Base-by-base conservation (phyloP, 1,140 invertebrate genomes). In the Bombyx mandarina region DNA sequence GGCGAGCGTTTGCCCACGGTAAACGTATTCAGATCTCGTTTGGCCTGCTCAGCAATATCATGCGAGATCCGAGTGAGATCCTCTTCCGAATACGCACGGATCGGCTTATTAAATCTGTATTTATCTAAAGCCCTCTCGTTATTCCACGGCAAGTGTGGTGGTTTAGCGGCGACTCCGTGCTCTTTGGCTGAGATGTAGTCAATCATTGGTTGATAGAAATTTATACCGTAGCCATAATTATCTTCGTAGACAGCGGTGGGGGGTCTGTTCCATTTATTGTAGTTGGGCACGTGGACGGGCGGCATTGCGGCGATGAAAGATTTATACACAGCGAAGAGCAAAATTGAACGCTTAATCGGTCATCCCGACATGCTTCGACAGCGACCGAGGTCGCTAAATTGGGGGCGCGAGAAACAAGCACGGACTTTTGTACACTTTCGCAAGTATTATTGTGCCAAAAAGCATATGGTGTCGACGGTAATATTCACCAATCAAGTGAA, bases 141-240 rank as follows among this genome's bases (percentile, higher is more conserved):
- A 2, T 91, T 90, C 92, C 92, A 94, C 7, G 94, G 94, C 57
- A 95, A 84, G 75, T 92, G 91, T 47, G 93, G 93, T 22, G 89
- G 76, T 61, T 89, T 87, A 45, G 77, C 67, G 54, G 80, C 58
- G 50, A 77, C 54, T 56, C 89, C 86, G 66, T 86, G 66, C 73
- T 88, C 77, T 75, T 89, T 90, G 22, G 85, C 86, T 67, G 93
- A 91, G 57, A 95, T 90, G 67, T 94, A 95, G 72, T 95, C 94
- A 60, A 95, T 91, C 93, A 95, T 94, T 8, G 94, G 93, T 72
- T 95, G 93, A 79, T 95, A 95, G 77, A 90, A 94, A 73, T 95
- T 94, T 54, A 94, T 94, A 6, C 92, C 93, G 64, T 92, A 93
- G 45, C 91, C 91, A 82, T 95, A 95, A 83, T 95, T 95, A 73